These are phyloP conservation scores for Electrona antarctica DNA, from an alignment of 2,113 vertebrate species.

Conservation along the genomic window DNA sequence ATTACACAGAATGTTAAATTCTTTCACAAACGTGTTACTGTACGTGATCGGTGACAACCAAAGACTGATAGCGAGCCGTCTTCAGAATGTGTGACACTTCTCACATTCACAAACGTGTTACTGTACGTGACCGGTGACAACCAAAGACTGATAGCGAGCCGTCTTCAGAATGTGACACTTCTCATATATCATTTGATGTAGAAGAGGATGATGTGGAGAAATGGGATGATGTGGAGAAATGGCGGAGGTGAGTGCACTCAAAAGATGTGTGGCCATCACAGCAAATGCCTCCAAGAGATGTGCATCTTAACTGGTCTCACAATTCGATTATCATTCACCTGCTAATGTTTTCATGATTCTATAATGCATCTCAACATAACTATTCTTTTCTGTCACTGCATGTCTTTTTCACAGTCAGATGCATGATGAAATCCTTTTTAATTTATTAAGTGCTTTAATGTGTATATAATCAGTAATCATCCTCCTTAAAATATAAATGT, in stretches of 20 bases:
- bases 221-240: not conserved
- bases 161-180: not conserved
- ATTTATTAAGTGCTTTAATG: too few species aligned
- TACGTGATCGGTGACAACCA: constrained; percentile 3
- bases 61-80: not conserved
- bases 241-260: not conserved
- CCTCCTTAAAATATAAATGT: too few species aligned
- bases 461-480: too few species aligned
- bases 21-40: constrained; percentile 4
- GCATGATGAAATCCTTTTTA: too few species aligned
- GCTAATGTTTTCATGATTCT: not conserved
- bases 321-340: not conserved
- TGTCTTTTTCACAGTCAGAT: too few species aligned
- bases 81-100: not conserved
- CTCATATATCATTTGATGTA: too few species aligned
- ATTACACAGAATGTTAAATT: constrained; percentile 23
- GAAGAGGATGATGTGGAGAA: too few species aligned
- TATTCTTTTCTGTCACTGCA: too few species aligned
- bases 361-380: not conserved
- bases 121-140: not conserved
- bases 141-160: not conserved
- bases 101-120: not conserved
- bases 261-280: not conserved
- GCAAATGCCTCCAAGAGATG: not conserved
- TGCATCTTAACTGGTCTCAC: not conserved